Base-by-base conservation (phyloP, 2,797 vertebrate genomes). In the Ataeniobius toweri region DNA sequence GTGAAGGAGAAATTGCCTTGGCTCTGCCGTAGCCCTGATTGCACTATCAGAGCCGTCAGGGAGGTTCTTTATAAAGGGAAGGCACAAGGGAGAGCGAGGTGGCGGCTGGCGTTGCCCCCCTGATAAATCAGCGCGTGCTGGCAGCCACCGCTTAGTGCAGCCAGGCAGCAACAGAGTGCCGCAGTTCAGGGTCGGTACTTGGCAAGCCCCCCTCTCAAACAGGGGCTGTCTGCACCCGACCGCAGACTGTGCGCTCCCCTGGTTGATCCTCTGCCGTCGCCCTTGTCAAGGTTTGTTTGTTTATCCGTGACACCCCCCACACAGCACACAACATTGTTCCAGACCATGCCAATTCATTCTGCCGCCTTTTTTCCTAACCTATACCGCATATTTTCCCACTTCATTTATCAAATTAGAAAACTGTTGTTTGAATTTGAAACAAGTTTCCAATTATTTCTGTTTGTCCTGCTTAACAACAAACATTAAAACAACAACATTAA, bases 1-100 rank as follows among this genome's bases (percentile, higher is more conserved):
- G 94, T 89, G 92, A 93, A 95, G 94, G 94, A 95, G 94, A 96
- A 96, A 96, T 96, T 96, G 96, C 94, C 93, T 95, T 91, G 94
- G 95, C 94, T 95, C 96, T 96, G 96, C 94, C 92, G 91, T 94
- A 85, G 94, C 93, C 94, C 95, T 95, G 96, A 96, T 96, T 96
- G 96, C 94, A 91, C 95, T 96, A 96, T 96, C 95, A 82, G 94
- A 91, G 94, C 92, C 95, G 94, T 95, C 95, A 95, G 95, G 95
- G 95, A 95, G 95, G 92, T 91, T 94, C 93, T 95, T 93, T 93
- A 95, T 95, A 95, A 95, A 96, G 92, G 94, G 90, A 90, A 91
- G 85, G 93, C 94, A 91, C 93, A 28, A 51, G 85, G 94, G 95
- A 95, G 92, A 81, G 86, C 65, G 93, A 91, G 94, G 94, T 93